Base-by-base conservation (phyloP, 2,888 invertebrate species). In the Scotopteryx bipunctaria region DNA sequence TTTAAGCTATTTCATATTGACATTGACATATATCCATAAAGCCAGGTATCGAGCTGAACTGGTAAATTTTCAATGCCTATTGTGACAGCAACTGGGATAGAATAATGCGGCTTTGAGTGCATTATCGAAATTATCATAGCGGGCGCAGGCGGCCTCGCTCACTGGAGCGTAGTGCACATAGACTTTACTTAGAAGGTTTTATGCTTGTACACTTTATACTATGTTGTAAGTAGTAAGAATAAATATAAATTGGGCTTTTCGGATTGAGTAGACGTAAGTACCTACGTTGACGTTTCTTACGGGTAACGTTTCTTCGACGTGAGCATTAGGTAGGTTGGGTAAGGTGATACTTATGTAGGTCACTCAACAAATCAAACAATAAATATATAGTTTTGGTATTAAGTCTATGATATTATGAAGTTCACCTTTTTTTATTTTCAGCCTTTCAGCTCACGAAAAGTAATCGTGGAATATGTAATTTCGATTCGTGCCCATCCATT, bases 91-190 rank as follows among this genome's bases (percentile, higher is more conserved):
- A 69, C 61, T 69, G 55, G 72, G 64, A 59, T 66, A 54, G 61
- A 64, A 69, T 63, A 63, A 63, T 44, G 55, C 43, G 29, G 51
- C 44, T 55, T 42, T 47, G 51, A 69, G 63, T 66, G 65, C 65
- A 73, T 73, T 74, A 71, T 68, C 55, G 57, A 66, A 69, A 73
- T 74, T 72, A 74, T 75, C 73, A 70, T 63, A 70, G 63, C 55
- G 58, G 50, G 62, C 46, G 65, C 71, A 67, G 66, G 60, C 63
- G 55, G 57, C 55, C 64, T 15, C 36, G 64, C 37, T 64, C 58
- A 65, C 29, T 56, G 57, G 53, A 63, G 65, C 69, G 67, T 66
- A 27, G 25, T 5, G 55, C 29, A 41, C 6, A 15, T 15, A 43
- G 19, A 31, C 13, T 33, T 37, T 25, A 13, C 27, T 6, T 32